Conservation (phyloP, 2,113 vertebrate genomes). For the Gasterosteus nipponicus region DNA sequence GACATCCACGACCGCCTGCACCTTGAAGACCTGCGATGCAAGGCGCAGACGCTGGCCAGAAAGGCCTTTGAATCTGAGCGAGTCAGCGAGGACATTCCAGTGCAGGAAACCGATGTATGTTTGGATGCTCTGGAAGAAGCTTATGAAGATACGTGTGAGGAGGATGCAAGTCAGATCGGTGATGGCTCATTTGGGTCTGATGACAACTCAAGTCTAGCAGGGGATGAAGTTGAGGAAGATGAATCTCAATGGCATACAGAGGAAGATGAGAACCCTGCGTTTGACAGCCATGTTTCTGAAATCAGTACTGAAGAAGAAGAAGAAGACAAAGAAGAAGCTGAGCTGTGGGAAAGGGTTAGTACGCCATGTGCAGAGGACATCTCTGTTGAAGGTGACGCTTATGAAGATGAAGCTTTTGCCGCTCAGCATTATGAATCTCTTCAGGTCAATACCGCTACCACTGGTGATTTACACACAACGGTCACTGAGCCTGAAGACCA, state of each 20-base stretch:
- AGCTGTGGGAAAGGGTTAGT: constrained; percentile 40
- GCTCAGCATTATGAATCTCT: neutral
- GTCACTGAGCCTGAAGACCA: constrained; percentile 17
- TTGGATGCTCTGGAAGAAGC: constrained; percentile 9
- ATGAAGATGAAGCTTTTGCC: constrained; percentile 43
- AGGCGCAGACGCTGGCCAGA: constrained; percentile 29
- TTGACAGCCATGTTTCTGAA: constrained; percentile 32
- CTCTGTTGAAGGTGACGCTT: constrained; percentile 65
- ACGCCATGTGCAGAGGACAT: constrained; percentile 63
- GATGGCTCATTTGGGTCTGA: constrained; percentile 31
- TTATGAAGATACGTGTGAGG: constrained; percentile 30
- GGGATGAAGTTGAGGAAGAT: constrained; percentile 36
- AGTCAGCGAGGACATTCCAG: neutral
- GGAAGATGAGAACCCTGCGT: constrained; percentile 7
- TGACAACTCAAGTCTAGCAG: constrained; percentile 14
- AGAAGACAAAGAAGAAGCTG: constrained; percentile 24
- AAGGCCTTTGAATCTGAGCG: constrained; percentile 3
- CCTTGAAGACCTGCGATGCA: constrained; percentile 34
- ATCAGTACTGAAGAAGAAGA: constrained; percentile 30
- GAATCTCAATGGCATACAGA: neutral
- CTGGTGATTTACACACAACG: neutral
- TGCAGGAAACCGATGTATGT: neutral
- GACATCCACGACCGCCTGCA: constrained; percentile 65
- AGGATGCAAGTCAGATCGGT: constrained; percentile 12
- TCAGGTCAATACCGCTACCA: neutral